Conservation (phyloP, 2,888 invertebrate species). For the Leptinotarsa juncta region DNA sequence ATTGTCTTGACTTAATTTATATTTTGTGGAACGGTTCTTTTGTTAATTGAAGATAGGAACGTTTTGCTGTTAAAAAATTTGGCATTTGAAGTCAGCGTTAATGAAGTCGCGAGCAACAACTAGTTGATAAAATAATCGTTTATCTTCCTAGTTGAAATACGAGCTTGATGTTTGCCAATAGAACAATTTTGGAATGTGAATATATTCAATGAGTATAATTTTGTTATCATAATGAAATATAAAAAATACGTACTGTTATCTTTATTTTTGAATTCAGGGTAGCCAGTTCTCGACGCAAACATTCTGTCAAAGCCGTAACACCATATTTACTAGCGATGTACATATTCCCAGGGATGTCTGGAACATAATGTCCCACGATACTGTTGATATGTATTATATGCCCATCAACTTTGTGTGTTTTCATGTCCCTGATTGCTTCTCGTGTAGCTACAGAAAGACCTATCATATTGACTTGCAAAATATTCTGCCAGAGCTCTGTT, state of each 20-base stretch:
- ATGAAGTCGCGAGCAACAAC: too few relatives aligned
- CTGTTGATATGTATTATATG: slow-evolving; percentile 38
- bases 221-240: not conserved
- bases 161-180: too few relatives aligned
- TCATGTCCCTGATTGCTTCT: slow-evolving; percentile 46
- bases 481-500: slow-evolving; percentile 42
- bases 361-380: slow-evolving; percentile 23
- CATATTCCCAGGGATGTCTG: slow-evolving; percentile 8
- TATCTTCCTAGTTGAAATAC: too few relatives aligned
- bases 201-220: too few relatives aligned
- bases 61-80: too few relatives aligned
- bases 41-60: too few relatives aligned
- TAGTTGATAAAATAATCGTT: too few relatives aligned
- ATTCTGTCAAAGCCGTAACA: slow-evolving; percentile 48
- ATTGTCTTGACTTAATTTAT: too few relatives aligned
- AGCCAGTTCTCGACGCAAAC: slow-evolving; percentile 41
- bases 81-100: too few relatives aligned
- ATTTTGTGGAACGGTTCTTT: too few relatives aligned
- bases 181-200: too few relatives aligned
- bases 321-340: slow-evolving; percentile 49
- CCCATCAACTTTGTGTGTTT: slow-evolving; percentile 25
- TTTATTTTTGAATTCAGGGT: slow-evolving; percentile 43
- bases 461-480: slow-evolving; percentile 42
- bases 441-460: slow-evolving; percentile 48
- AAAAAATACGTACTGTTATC: slow-evolving; percentile 43